Percentiles rank a stretch among this genome's conserved stretches.
Conservation (phyloP, 2,113 vertebrate species). For the Ahaetulla prasina region DNA sequence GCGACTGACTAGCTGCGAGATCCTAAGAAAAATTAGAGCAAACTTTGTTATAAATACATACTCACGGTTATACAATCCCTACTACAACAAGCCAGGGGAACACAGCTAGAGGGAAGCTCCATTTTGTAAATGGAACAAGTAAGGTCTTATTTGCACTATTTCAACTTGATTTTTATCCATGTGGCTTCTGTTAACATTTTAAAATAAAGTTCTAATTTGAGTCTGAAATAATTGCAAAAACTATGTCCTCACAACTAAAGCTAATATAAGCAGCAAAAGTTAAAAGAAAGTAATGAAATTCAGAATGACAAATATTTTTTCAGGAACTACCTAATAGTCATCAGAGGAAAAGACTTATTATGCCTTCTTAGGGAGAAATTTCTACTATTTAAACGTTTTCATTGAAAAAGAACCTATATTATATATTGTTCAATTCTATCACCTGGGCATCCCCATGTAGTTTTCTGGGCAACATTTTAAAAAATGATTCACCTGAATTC, state of each 20-base stretch:
- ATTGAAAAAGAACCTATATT: no score
- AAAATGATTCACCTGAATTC: background rate
- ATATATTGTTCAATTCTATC: background rate
- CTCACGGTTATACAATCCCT: background rate
- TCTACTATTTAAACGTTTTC: no score
- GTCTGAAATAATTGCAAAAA: background rate
- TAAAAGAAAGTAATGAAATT: background rate
- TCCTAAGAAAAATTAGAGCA: constrained; percentile 72
- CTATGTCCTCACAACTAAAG: background rate
- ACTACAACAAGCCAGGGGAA: background rate
- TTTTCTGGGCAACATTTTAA: background rate
- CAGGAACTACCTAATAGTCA: background rate
- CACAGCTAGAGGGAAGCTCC: background rate
- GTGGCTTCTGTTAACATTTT: background rate
- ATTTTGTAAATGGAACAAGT: background rate
- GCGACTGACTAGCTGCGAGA: constrained; percentile 82
- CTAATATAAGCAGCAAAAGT: background rate
- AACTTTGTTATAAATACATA: background rate
- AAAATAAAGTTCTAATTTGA: background rate
- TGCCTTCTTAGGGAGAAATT: no score
- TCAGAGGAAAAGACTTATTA: no score
- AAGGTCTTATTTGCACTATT: background rate
- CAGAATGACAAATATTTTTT: background rate
- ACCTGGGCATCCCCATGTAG: background rate
- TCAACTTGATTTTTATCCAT: background rate